Percentiles rank a stretch among this genome's conserved stretches.
Evolutionary conservation across 2,888 invertebrate species (phyloP).

Genomic region (Leptopilina syphax): DNA sequence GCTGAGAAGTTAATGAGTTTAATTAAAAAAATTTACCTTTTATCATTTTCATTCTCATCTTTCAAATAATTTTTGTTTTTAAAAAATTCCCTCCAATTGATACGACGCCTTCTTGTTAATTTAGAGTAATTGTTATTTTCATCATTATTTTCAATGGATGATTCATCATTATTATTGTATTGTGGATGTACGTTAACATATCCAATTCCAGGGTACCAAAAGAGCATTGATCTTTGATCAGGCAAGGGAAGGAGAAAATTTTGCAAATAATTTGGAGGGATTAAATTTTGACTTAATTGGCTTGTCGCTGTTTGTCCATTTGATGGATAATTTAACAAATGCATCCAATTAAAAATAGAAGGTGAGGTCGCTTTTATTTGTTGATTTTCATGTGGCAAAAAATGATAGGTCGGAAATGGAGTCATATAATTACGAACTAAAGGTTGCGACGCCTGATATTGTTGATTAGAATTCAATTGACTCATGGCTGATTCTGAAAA

Average conservation of each 20-base stretch:
- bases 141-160: not conserved
- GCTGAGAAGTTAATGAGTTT: no score
- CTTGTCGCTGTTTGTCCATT: not conserved
- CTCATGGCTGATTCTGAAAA: not conserved
- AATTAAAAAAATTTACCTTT: no score
- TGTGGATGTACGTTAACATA: not conserved
- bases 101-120: not conserved
- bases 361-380: not conserved
- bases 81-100: not conserved
- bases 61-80: not conserved
- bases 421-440: not conserved
- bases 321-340: not conserved
- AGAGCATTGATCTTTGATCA: not conserved
- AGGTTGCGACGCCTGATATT: not conserved
- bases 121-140: not conserved
- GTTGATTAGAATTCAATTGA: not conserved
- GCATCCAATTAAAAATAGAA: not conserved
- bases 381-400: not conserved
- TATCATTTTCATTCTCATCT: no score
- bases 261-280: conserved; percentile 1
- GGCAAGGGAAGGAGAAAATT: not conserved
- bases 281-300: conserved; percentile 3
- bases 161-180: not conserved
- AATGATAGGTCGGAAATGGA: not conserved
- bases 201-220: conserved; percentile 3